Percentiles rank a stretch among this genome's conserved stretches.
Conservation (phyloP, 2,113 vertebrate genomes). For the Miniopterus natalensis region DNA sequence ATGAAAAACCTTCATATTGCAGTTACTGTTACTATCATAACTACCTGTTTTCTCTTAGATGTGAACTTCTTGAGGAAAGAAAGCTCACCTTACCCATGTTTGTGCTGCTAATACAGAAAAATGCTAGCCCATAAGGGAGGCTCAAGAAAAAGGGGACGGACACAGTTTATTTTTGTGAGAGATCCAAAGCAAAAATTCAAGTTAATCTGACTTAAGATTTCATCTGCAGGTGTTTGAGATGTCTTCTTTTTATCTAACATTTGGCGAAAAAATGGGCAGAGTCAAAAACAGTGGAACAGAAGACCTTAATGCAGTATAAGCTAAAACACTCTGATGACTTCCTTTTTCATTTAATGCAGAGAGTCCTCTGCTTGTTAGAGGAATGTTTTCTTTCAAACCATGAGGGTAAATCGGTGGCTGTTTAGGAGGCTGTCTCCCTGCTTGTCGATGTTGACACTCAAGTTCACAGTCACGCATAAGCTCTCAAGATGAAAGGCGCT, state of each 20-base stretch:
- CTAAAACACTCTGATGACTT: neutral
- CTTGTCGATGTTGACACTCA: neutral
- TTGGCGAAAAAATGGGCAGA: neutral
- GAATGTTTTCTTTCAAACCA: neutral
- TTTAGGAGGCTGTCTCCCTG: neutral
- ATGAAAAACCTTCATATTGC: neutral
- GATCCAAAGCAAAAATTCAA: neutral
- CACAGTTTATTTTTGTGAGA: neutral
- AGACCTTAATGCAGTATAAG: accelerated
- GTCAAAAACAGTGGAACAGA: neutral
- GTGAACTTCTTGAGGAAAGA: neutral
- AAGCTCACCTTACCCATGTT: neutral
- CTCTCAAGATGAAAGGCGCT: neutral
- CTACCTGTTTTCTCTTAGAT: neutral
- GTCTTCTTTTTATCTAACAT: neutral
- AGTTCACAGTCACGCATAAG: neutral
- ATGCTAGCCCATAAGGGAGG: neutral
- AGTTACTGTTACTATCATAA: neutral
- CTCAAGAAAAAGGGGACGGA: neutral
- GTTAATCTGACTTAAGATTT: neutral
- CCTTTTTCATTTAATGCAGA: neutral
- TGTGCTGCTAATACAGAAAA: neutral
- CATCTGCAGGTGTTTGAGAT: neutral
- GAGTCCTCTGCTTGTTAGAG: neutral
- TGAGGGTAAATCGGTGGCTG: neutral